These are phyloP conservation scores for Eulemur mongoz DNA, from an alignment of 2,797 vertebrate species.

Conservation along the genomic window DNA sequence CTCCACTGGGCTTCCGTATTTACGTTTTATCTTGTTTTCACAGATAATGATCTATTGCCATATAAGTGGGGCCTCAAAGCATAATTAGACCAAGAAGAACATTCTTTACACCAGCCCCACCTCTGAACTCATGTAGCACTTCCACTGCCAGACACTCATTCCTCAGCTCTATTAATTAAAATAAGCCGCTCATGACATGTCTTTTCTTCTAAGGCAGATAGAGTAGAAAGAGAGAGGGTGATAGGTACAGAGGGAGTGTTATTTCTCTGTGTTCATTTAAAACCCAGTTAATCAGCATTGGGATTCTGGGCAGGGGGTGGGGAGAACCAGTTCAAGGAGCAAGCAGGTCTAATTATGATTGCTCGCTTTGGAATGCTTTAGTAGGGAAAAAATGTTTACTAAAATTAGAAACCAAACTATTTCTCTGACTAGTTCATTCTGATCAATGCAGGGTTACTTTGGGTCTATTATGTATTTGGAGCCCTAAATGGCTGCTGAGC, in stretches of 20 bases:
- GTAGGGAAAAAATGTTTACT: not conserved
- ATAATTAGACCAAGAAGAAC: not conserved
- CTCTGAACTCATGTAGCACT: not conserved
- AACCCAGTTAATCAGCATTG: too few relatives aligned
- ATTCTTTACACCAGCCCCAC: not conserved
- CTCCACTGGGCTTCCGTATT: not conserved
- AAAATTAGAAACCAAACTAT: constrained; percentile 1
- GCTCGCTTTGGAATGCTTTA: not conserved
- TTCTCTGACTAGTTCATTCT: not conserved
- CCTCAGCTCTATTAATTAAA: not conserved
- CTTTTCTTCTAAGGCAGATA: not conserved
- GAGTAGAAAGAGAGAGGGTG: not conserved
- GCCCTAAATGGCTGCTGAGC: not conserved
- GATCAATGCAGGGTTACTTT: not conserved
- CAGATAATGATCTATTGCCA: not conserved
- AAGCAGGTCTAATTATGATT: not conserved
- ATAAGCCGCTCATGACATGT: not conserved
- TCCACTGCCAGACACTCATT: too few relatives aligned
- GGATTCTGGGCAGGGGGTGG: too few relatives aligned
- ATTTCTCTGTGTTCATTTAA: not conserved
- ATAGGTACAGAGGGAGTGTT: not conserved
- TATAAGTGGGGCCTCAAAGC: not conserved
- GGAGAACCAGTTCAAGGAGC: not conserved
- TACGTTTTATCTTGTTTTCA: constrained; percentile 11
- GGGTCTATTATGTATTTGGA: not conserved